Base-by-base conservation (phyloP, 2,888 invertebrate species). In the Tricholauxania praeusta region DNA sequence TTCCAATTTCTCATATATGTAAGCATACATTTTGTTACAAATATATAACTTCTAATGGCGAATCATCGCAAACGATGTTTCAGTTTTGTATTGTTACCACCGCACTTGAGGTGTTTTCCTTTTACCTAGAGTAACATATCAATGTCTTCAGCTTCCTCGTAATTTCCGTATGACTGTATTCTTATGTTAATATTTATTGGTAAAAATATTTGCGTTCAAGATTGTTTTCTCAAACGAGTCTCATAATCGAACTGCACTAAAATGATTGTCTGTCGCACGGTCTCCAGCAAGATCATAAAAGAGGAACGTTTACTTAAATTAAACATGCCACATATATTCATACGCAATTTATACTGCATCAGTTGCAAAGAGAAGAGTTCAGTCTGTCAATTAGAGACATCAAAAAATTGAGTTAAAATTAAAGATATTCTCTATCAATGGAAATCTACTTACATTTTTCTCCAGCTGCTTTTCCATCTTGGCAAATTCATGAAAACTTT, bases 181-280 rank as follows among this genome's bases (percentile, higher is more conserved):
- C 28, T 28, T 28, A 28, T 28, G 28, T 28, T 4, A 3, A 4
- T 28, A 28, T 28, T 28, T 28, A 28, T 28, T 28, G 28, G 28
- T 3, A 4, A 22, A 22, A 3, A n/a, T n/a, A 1, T 1, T 3
- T 2, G 39, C 3, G 10, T 39, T 10, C 8, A 39, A 2, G 1
- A 39, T 8, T 39, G 39, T 39, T 39, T 39, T 4, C 39, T 39
- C 5, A 39, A 39, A 12, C 64, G 64, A 51, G 28, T 64, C 17
- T 49, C 51, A 49, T 28, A 60, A 32, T 69, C 69, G 60, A 60
- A 69, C 28, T 60, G 59, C 17, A 69, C 32, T 60, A 69, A 69
- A 51, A 69, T 69, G 12, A 69, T 51, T 22, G 69, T 51, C 22
- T 69, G 69, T 10, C 60, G 51, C 51, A 60, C 32, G 12, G 28